Conservation (phyloP, 2,797 vertebrate genomes). For the Clarias fuscus region DNA sequence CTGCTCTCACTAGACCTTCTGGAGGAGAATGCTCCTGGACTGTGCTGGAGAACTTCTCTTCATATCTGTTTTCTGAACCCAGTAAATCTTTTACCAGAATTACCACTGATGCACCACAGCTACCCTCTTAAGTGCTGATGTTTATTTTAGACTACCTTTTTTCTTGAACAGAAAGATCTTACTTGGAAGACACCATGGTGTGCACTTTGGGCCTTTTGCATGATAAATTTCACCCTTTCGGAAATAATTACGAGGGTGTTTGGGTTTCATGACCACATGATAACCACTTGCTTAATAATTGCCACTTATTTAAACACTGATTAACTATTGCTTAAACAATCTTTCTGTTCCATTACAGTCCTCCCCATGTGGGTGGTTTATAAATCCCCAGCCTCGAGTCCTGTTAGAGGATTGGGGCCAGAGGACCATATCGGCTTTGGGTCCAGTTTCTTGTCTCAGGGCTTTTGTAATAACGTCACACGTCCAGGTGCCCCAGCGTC, state of each 20-base stretch:
- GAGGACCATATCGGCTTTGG: neutral
- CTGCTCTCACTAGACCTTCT: neutral
- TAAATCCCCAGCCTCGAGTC: neutral
- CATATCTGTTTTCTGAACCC: neutral
- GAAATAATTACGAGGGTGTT: neutral
- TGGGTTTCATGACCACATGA: neutral
- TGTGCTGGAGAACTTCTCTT: too few species aligned
- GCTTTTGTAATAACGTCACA: conserved; percentile 5
- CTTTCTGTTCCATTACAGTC: neutral
- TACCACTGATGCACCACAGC: too few species aligned
- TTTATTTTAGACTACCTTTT: neutral
- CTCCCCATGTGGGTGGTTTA: neutral
- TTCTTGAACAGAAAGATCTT: neutral
- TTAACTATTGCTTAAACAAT: neutral
- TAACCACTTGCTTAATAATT: neutral
- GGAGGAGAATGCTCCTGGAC: neutral
- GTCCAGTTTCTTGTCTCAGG: conserved; percentile 33
- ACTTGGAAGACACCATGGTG: neutral
- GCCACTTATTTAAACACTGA: neutral
- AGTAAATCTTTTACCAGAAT: neutral
- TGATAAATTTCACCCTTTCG: neutral
- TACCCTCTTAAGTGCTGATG: too few species aligned
- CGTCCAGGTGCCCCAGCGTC: neutral
- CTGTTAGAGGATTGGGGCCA: conserved; percentile 1
- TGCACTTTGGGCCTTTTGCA: neutral